Evolutionary conservation across 2,797 vertebrate genomes (phyloP).

Genomic region (Staurois parvus): DNA sequence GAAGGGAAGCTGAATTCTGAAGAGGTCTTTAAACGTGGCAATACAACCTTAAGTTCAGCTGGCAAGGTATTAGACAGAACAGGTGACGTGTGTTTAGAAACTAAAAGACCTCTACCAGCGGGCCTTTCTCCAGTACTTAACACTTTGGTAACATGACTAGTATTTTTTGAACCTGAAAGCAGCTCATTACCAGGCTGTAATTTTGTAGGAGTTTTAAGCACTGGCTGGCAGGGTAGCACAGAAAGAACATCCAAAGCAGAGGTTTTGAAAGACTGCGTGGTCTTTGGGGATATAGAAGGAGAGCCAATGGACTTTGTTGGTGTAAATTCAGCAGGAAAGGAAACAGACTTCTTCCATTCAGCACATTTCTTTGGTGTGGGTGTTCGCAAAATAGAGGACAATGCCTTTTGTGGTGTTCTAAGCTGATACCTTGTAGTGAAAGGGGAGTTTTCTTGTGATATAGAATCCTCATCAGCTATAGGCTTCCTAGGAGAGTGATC

Average conservation of each 20-base stretch:
- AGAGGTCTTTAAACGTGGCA: neutral
- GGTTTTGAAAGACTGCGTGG: neutral
- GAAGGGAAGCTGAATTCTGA: neutral
- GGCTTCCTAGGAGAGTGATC: neutral
- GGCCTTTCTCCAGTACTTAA: neutral
- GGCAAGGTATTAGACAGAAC: neutral
- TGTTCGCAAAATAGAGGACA: neutral
- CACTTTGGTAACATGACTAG: neutral
- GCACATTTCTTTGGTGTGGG: constrained; percentile 20
- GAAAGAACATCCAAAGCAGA: neutral
- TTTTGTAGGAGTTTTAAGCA: constrained; percentile 32
- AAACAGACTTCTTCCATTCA: neutral
- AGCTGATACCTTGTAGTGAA: neutral
- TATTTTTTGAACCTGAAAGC: neutral
- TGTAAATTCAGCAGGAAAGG: constrained; percentile 7
- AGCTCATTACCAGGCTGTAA: neutral
- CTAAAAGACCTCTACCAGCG: neutral
- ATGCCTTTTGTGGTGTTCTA: constrained; percentile 53
- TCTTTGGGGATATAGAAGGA: neutral
- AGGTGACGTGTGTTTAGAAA: neutral
- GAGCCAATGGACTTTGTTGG: constrained; percentile 13
- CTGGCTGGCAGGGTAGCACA: neutral
- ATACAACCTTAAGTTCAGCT: neutral
- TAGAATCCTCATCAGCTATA: neutral
- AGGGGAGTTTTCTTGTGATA: neutral